These are phyloP conservation scores for Melanerpes formicivorus DNA, from an alignment of 2,113 vertebrate genomes.

Conservation along the genomic window DNA sequence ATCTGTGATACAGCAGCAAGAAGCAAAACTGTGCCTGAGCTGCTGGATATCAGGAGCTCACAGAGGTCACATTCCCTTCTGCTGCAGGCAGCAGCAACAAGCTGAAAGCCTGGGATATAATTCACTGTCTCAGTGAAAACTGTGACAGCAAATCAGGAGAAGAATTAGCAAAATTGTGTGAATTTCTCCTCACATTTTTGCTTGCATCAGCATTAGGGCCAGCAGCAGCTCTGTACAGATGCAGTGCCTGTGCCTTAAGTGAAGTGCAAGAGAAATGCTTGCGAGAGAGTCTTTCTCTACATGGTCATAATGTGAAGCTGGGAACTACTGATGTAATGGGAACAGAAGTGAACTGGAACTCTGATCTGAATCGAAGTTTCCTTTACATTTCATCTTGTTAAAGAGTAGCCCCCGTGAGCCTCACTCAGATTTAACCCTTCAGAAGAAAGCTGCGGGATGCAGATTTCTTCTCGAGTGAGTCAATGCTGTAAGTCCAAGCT, in stretches of 20 bases:
- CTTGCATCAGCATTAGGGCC: not conserved
- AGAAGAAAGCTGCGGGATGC: not conserved
- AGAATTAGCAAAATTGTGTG: not conserved
- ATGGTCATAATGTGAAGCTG: not conserved
- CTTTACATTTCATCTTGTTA: not conserved
- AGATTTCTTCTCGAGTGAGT: accelerated
- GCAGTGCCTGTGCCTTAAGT: not conserved
- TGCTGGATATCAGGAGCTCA: not conserved
- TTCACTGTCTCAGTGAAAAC: not conserved
- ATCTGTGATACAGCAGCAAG: not conserved
- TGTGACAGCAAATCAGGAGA: not conserved
- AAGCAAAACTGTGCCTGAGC: not conserved
- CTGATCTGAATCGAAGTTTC: not conserved
- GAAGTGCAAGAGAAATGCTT: not conserved
- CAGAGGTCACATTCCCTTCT: not conserved
- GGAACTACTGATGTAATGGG: constrained; percentile 25
- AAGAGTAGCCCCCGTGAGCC: not conserved
- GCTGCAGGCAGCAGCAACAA: not conserved
- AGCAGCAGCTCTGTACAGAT: not conserved
- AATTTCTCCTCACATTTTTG: not conserved
- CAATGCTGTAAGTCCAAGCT: not conserved
- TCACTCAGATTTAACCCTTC: not conserved
- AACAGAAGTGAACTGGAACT: constrained; percentile 10
- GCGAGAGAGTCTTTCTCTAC: not conserved
- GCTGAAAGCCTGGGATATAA: not conserved